Conservation (phyloP, 2,888 invertebrate species). For the Pteria penguin region DNA sequence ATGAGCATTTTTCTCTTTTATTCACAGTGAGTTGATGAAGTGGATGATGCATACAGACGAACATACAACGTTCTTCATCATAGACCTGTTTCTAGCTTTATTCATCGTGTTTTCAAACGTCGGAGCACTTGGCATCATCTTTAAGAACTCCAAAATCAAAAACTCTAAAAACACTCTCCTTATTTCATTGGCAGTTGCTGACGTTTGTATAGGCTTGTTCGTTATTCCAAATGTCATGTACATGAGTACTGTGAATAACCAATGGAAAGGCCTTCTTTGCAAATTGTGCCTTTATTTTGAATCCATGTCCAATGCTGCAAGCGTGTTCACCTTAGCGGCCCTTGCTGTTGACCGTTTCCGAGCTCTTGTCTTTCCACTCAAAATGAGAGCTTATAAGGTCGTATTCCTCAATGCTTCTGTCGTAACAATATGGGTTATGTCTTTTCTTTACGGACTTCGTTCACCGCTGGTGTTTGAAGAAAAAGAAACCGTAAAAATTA, state of each 20-base stretch:
- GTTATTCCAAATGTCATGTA: conserved; percentile 37
- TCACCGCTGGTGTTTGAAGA: conserved; percentile 15
- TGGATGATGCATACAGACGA: too few relatives aligned
- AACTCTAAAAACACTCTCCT: conserved; percentile 31
- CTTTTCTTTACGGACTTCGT: conserved; percentile 26
- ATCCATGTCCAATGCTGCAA: conserved; percentile 11
- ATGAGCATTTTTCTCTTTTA: too few relatives aligned
- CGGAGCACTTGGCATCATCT: not conserved
- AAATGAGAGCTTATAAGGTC: not conserved
- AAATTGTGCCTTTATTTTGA: conserved; percentile 32
- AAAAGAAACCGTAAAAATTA: not conserved
- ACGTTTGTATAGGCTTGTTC: conserved; percentile 29
- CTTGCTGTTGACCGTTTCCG: conserved; percentile 35
- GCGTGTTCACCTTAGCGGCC: conserved; percentile 23
- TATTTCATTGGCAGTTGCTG: conserved; percentile 26
- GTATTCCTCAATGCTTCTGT: not conserved
- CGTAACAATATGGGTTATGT: conserved; percentile 10
- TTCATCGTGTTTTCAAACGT: not conserved
- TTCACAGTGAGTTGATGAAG: too few relatives aligned
- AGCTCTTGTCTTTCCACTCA: conserved; percentile 25
- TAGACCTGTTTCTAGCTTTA: not conserved
- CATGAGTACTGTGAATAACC: not conserved
- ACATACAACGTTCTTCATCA: not conserved
- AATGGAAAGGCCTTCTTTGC: conserved; percentile 15
- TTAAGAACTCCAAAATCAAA: not conserved